Conservation (phyloP, 2,113 vertebrate genomes). For the Pelodiscus sinensis region DNA sequence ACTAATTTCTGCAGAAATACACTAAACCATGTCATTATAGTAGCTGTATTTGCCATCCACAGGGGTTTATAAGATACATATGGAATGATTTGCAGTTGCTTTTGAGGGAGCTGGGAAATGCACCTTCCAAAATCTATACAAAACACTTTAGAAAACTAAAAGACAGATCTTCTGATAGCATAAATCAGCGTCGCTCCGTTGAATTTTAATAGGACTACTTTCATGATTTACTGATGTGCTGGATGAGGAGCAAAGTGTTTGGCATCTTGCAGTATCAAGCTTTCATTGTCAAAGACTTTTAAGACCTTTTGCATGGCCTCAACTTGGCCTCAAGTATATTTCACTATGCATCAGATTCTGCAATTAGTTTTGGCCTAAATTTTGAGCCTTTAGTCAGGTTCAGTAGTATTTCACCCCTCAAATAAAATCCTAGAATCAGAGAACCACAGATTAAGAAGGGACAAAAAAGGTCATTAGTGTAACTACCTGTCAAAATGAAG, state of each 20-base stretch:
- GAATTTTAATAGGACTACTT: fast-evolving
- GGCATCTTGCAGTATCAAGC: not conserved
- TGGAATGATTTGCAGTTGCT: not conserved
- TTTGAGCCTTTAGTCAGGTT: not conserved
- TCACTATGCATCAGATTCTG: not conserved
- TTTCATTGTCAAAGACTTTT: not conserved
- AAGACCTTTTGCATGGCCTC: not conserved
- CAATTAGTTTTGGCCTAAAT: not conserved
- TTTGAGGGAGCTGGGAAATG: not conserved
- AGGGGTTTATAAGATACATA: not conserved
- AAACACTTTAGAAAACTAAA: not conserved
- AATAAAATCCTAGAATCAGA: not conserved
- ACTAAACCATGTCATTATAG: not conserved
- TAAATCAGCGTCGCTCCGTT: not conserved
- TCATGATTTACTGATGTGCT: not conserved
- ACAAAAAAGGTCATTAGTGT: not conserved
- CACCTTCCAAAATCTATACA: not conserved
- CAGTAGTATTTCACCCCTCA: not conserved
- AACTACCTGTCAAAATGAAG: not conserved
- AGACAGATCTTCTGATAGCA: not conserved
- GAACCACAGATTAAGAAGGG: not conserved
- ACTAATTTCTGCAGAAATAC: not conserved
- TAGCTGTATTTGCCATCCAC: not conserved
- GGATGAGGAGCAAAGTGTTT: not conserved
- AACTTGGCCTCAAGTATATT: not conserved